Evolutionary conservation across 2,888 invertebrate species (phyloP).

Genomic region (Adineta ricciae): DNA sequence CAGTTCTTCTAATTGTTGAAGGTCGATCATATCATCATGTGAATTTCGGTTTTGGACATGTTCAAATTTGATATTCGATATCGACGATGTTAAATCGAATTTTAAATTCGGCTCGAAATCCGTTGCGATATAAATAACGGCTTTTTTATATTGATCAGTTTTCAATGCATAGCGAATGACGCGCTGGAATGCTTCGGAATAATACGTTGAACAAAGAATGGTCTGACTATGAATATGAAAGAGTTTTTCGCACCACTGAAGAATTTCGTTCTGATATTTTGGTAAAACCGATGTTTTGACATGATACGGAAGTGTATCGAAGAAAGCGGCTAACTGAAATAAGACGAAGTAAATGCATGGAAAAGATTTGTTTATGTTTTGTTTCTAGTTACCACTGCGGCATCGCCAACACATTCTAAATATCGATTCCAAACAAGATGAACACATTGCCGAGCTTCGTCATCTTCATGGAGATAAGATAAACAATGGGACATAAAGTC

Average conservation of each 20-base stretch:
- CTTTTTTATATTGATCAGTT: background rate
- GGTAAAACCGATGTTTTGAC: background rate
- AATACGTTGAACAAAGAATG: constrained; percentile 4
- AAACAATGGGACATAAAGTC: background rate
- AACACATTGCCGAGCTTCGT: background rate
- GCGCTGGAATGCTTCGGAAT: constrained; percentile 15
- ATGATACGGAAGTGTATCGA: constrained; percentile 1
- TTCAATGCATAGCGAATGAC: background rate
- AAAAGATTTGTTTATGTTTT: no score
- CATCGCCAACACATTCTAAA: constrained; percentile 18
- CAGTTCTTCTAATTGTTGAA: background rate
- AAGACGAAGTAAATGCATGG: no score
- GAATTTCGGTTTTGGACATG: background rate
- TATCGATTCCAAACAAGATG: background rate
- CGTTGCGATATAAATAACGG: background rate
- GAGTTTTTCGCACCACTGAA: constrained; percentile 6
- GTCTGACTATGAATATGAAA: background rate
- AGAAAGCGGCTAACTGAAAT: background rate
- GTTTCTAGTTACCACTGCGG: background rate
- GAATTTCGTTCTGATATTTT: background rate
- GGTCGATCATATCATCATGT: background rate
- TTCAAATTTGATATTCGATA: constrained; percentile 6
- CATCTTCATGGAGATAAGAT: background rate
- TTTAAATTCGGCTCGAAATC: constrained; percentile 13
- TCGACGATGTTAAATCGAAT: background rate